A percentile compares a stretch with the other conserved stretches of the same genome.
Evolutionary conservation across 2,113 vertebrate genomes (phyloP).

Genomic region (Eulacestoma nigropectus): DNA sequence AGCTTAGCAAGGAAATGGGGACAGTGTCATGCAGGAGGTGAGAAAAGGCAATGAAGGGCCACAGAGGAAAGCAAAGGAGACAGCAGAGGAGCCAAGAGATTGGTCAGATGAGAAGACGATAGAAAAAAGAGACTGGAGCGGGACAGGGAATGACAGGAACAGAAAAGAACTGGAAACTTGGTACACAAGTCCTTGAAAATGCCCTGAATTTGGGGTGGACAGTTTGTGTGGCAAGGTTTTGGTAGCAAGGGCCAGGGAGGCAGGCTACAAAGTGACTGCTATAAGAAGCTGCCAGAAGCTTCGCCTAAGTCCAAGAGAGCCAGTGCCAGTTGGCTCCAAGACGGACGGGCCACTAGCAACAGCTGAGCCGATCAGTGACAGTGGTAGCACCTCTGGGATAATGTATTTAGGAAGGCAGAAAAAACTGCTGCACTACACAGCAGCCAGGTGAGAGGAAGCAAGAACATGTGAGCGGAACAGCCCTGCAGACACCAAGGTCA

Average conservation of each 20-base stretch:
- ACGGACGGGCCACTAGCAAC: neutral
- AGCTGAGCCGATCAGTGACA: rapidly evolving
- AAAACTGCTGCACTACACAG: neutral
- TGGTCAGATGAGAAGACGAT: neutral
- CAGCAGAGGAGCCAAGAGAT: neutral
- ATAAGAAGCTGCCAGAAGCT: neutral
- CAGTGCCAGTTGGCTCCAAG: neutral
- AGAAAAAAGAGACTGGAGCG: neutral
- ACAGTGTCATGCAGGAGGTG: neutral
- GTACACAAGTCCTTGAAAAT: neutral
- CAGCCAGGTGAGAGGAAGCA: neutral
- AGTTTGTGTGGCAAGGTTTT: neutral
- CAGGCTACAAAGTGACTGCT: neutral
- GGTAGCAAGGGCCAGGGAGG: neutral
- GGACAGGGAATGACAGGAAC: neutral
- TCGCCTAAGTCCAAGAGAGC: neutral
- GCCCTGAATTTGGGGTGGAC: neutral
- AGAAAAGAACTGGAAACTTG: neutral
- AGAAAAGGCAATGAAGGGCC: neutral
- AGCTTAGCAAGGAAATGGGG: neutral
- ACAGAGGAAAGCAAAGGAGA: neutral
- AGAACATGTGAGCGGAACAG: neutral
- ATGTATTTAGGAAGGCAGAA: neutral
- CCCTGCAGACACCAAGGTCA: neutral
- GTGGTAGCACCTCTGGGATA: neutral